Percentiles rank a stretch among this genome's conserved stretches.
phyloP scores from a whole-genome alignment of 1,140 invertebrate genomes.

The Colletes gigas region DNA sequence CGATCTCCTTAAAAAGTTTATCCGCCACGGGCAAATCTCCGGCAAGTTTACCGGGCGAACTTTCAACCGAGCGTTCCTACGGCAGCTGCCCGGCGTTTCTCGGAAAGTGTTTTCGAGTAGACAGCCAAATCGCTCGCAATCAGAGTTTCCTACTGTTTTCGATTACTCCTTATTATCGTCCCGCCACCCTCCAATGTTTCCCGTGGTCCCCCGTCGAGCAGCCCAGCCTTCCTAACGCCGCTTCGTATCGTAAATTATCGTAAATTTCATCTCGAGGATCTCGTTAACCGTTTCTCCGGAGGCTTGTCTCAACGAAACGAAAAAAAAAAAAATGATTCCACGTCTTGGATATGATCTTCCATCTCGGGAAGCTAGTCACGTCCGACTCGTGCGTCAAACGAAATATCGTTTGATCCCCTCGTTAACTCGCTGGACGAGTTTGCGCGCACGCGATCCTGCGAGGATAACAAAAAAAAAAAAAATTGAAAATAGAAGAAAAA shows the following conservation, averaged over 20 bases:
- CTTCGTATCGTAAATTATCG: too few species aligned
- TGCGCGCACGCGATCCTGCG: too few species aligned
- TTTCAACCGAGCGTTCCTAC: constrained; percentile 34
- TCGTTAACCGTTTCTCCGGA: neutral
- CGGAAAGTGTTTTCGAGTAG: constrained; percentile 47
- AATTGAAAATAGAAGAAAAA: neutral
- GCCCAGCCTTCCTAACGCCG: constrained; percentile 4
- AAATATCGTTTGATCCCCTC: constrained; percentile 40
- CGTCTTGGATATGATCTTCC: neutral
- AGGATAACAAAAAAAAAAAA: neutral
- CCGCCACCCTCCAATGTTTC: neutral
- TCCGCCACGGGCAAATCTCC: constrained; percentile 52
- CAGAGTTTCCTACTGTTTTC: constrained; percentile 39
- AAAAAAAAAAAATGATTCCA: neutral
- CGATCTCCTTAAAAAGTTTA: constrained; percentile 64
- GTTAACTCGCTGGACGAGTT: constrained; percentile 36
- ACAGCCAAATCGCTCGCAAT: constrained; percentile 50
- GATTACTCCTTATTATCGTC: constrained; percentile 36
- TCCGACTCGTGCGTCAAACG: constrained; percentile 31
- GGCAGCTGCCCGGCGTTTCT: constrained; percentile 16
- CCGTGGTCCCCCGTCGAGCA: neutral
- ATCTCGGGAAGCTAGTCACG: constrained; percentile 2
- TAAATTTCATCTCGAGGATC: neutral
- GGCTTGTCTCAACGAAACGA: neutral
- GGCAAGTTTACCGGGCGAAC: constrained; percentile 43